Base-by-base conservation (phyloP, 2,888 invertebrate species). In the Phyto melanocephala region DNA sequence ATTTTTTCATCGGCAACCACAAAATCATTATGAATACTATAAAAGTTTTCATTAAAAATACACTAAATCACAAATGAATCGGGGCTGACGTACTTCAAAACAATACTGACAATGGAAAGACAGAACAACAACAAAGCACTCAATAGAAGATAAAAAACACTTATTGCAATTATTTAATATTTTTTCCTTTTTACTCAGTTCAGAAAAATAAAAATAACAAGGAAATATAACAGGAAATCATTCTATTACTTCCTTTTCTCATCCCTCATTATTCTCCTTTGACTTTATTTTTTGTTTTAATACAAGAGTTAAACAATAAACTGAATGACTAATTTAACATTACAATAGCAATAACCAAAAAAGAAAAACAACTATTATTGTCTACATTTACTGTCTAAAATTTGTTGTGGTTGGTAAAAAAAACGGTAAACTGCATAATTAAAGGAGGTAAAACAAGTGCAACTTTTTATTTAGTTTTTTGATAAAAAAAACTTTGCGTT, bases 311-410 rank as follows among this genome's bases (percentile, higher is more conserved):
- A 74, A 62, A 54, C 67, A 63, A 56, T 54, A 45, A 35, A 63
- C 40, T 42, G 54, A 52, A 45, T 63, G 33, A 62, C 35, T 70
- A 17, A 40, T 68, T 24, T 20, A 40, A 50, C 24, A 45, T 22
- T 8, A 13, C 65, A 50, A 56, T 24, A 40, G 22, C 22, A 24
- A 68, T 22, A 52, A 20, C 15, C 45, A 45, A 35, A 20, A 37
- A n/a, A 17, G 37, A 37, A 22, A 28, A 62, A 50, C 35, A 70
- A 45, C 50, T 37, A 28, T 35, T 52, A 63, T 63, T 54, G 62
- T 63, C 37, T 63, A 50, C 45, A 47, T 68, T 76, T 68, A 68
- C 76, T n/a, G n/a, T n/a, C 76, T 68, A 40, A 60, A 50, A 76
- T 67, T 76, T 76, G 50, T 68, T 67, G 45, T 52, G 47, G 68